Percentiles rank a stretch among this genome's conserved stretches.
These are phyloP conservation scores for Luscinia luscinia DNA, from an alignment of 2,797 vertebrate species.

Conservation along the genomic window DNA sequence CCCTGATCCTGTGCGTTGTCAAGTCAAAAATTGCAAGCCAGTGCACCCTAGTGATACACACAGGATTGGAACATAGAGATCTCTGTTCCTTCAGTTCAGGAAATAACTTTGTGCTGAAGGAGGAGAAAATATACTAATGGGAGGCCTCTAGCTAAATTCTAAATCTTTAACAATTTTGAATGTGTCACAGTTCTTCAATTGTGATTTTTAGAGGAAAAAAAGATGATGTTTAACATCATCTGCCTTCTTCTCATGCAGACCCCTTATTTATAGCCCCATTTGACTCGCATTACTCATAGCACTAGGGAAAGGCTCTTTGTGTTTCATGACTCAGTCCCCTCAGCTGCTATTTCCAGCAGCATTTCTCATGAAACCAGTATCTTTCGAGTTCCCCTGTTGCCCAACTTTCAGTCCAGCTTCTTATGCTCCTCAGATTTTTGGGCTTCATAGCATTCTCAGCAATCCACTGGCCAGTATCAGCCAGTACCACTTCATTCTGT, in stretches of 20 bases:
- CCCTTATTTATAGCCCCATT: background rate
- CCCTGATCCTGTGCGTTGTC: background rate
- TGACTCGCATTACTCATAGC: background rate
- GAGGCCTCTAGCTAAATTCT: background rate
- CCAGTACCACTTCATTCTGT: background rate
- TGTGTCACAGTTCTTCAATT: background rate
- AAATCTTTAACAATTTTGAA: background rate
- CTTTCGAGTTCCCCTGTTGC: background rate
- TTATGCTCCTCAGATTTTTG: background rate
- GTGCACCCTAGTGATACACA: background rate
- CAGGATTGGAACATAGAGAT: background rate
- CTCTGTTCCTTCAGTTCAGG: background rate
- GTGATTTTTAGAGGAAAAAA: background rate
- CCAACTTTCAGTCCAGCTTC: background rate
- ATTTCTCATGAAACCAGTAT: background rate
- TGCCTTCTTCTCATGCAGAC: background rate
- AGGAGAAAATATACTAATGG: background rate
- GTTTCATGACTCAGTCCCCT: background rate
- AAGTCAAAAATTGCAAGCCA: background rate
- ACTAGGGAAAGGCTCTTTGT: background rate
- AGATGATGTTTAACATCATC: background rate
- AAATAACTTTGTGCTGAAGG: background rate
- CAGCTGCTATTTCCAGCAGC: background rate
- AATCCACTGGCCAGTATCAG: background rate
- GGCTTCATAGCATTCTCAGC: background rate